Percentiles rank a stretch among this genome's conserved stretches.
These are phyloP conservation scores for Lampris incognitus DNA, from an alignment of 2,113 vertebrate genomes.

Conservation along the genomic window DNA sequence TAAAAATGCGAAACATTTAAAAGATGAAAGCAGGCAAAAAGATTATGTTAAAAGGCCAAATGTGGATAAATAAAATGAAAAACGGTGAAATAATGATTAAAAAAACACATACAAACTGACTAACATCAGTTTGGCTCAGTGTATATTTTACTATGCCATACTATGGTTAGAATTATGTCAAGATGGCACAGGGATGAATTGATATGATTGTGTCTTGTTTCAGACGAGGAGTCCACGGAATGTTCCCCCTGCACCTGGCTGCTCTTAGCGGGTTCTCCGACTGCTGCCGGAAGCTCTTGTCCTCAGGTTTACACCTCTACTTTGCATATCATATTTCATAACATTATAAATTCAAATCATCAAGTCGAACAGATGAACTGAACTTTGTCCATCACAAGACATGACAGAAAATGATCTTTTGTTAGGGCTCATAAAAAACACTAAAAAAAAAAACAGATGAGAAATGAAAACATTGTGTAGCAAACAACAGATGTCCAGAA, in stretches of 20 bases:
- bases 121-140: not conserved
- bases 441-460: not conserved
- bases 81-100: no score
- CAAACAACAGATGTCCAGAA: no score
- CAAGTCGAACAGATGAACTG: not conserved
- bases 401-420: no score
- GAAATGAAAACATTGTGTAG: not conserved
- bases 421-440: no score
- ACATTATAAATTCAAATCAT: not conserved
- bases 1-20: no score
- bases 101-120: not conserved
- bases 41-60: no score
- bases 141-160: not conserved
- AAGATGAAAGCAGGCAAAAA: no score
- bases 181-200: not conserved
- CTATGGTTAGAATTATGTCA: not conserved
- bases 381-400: no score
- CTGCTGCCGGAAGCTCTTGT: conserved; percentile 97
- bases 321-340: not conserved
- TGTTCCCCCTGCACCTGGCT: conserved; percentile 98
- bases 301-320: conserved; percentile 85
- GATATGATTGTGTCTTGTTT: conserved; percentile 22
- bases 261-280: conserved; percentile 98
- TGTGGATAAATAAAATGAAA: no score
- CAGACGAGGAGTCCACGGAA: conserved; percentile 96